These are phyloP conservation scores for Lepidocyrtoides sp. DNA, from an alignment of 2,888 invertebrate species.

Conservation along the genomic window DNA sequence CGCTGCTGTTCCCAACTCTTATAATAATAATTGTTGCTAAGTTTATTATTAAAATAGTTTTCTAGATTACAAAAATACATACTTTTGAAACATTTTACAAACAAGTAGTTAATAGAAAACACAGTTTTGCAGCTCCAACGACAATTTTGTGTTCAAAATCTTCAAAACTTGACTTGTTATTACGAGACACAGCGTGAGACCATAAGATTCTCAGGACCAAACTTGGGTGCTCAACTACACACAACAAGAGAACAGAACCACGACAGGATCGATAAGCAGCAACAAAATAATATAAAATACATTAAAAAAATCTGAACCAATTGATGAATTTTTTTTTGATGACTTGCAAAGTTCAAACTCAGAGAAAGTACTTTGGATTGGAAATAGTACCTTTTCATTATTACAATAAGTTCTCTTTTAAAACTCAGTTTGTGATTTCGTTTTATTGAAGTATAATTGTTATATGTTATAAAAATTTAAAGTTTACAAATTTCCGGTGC, in stretches of 20 bases:
- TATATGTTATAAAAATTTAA: too few relatives aligned
- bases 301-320: too few relatives aligned
- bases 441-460: background rate
- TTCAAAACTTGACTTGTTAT: slow-evolving; percentile 23
- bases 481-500: slow-evolving; percentile 27
- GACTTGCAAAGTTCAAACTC: too few relatives aligned
- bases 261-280: background rate
- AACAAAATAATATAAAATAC: too few relatives aligned
- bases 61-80: too few relatives aligned
- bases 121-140: slow-evolving; percentile 32
- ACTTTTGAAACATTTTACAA: too few relatives aligned
- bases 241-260: background rate
- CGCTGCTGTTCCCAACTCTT: slow-evolving; percentile 3
- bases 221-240: slow-evolving; percentile 39
- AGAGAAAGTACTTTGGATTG: too few relatives aligned
- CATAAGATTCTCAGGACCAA: slow-evolving; percentile 36
- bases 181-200: slow-evolving; percentile 2
- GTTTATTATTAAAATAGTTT: background rate
- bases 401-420: background rate
- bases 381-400: too few relatives aligned
- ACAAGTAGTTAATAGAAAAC: background rate
- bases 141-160: slow-evolving; percentile 45
- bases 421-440: background rate
- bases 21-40: background rate
- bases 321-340: too few relatives aligned